Percentiles rank a stretch among this genome's conserved stretches.
These are phyloP conservation scores for Cladorhizidae sp. DNA, from an alignment of 37 sponge, comb jelly and placozoan genomes.

Conservation along the genomic window DNA sequence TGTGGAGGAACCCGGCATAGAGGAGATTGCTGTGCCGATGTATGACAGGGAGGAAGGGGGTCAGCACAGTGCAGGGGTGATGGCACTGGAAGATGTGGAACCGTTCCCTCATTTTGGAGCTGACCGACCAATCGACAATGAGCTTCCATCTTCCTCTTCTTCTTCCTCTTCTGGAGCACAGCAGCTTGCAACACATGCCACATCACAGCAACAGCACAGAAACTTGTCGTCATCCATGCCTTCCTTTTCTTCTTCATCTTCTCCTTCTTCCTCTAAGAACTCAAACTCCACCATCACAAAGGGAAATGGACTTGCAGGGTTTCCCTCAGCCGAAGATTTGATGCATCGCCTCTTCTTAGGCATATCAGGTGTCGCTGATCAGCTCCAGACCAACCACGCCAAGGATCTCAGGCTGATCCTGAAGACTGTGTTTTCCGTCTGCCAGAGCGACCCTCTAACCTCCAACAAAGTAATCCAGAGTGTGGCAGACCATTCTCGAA, in stretches of 20 bases:
- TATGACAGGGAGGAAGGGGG: background rate
- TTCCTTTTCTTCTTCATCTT: background rate
- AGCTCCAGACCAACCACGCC: constrained; percentile 82
- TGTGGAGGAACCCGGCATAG: background rate
- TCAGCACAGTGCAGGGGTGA: background rate
- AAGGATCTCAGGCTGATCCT: constrained; percentile 75
- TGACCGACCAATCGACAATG: constrained; percentile 26
- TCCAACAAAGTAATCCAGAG: background rate
- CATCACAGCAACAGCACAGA: background rate
- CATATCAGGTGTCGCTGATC: constrained; percentile 84
- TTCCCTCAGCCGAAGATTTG: constrained; percentile 57
- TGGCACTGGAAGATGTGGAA: background rate
- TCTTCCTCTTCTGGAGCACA: no score
- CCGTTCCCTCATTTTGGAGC: constrained; percentile 6
- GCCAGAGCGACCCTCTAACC: constrained; percentile 49
- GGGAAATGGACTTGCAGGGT: constrained; percentile 42
- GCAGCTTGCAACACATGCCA: background rate
- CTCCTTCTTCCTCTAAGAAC: background rate
- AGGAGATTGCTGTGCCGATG: background rate
- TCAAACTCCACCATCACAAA: background rate
- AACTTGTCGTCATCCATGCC: background rate
- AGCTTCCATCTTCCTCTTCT: constrained; percentile 14
- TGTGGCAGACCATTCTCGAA: background rate
- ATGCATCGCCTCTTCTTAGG: constrained; percentile 80
- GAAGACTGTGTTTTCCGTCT: constrained; percentile 69